Evolutionary conservation across 2,113 vertebrate species (phyloP), one percentile per base, ranked within the genome.

Genomic region (Malaclemys terrapin): DNA sequence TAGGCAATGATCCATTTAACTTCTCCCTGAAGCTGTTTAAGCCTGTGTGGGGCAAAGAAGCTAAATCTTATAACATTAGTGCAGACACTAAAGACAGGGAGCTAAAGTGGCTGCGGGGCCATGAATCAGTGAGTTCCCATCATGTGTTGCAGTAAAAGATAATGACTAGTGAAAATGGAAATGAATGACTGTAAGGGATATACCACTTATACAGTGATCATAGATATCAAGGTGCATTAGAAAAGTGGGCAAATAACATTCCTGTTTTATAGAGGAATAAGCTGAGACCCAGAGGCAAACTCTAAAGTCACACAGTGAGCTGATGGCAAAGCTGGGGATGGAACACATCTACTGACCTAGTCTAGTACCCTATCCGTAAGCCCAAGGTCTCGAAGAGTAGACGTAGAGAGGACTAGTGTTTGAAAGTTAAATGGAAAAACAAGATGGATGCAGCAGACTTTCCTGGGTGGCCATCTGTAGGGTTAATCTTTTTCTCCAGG

Each of bases 201-300:
- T 6, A 76, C 45, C 29, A 19, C 11, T 0, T 3, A 27, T 81
- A 8, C 35, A 0, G 0, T 94, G 3, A 47, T 82, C 1, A 0
- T 20, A 62, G 42, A 31, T 85, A 65, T 14, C 0, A 25, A 12
- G 10, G 69, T 14, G 17, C 8, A 2, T 85, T 53, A 25, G 75
- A 19, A n/a, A 69, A 53, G 42, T 31, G 56, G 57, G 9, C 10
- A n/a, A n/a, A 72, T 72, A 10, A 11, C 25, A 72, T 83, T 85
- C 56, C 16, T 84, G 5, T 11, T 93, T 1, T 3, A 1, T 38
- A 4, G 0, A 10, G 25, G 62, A 3, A 45, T 25, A 47, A 78
- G 22, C 72, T 27, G 22, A 78, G 75, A 29, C 65, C 35, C 42
- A 78, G 72, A 75, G 75, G 75, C 75, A 29, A 38, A 52, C 45